phyloP scores from a whole-genome alignment of 2,888 invertebrate genomes.

The Lepidocyrtinus sp. region DNA sequence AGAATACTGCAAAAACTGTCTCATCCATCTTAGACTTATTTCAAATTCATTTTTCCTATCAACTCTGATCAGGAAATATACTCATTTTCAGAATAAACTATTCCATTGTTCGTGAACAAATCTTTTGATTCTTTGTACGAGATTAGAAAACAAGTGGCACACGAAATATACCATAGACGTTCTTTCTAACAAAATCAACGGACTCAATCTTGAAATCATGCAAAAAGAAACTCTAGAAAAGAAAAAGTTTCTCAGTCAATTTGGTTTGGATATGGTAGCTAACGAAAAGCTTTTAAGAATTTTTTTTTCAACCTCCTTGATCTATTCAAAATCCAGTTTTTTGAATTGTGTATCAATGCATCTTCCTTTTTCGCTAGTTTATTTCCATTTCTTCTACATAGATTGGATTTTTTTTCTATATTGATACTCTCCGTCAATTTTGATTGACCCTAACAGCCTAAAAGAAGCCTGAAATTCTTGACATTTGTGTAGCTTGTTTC shows the following conservation, averaged over 20 bases:
- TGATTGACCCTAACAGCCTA: background rate
- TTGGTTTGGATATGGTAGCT: too few species aligned
- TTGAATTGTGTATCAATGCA: background rate
- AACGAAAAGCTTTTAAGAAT: background rate
- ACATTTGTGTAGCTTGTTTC: background rate
- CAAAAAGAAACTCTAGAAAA: too few species aligned
- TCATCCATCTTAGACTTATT: background rate
- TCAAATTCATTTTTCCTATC: background rate
- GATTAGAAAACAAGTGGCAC: background rate
- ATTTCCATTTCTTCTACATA: background rate
- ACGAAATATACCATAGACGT: background rate
- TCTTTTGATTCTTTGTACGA: background rate
- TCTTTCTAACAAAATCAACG: background rate
- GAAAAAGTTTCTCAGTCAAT: background rate
- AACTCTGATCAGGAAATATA: background rate
- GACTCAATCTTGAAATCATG: background rate
- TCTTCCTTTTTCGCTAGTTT: background rate
- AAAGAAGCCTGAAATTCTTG: background rate
- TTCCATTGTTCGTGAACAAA: background rate
- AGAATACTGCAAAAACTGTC: background rate
- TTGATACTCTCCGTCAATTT: background rate
- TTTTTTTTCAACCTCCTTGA: background rate
- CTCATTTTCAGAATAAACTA: background rate
- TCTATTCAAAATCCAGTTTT: background rate
- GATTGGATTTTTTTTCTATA: background rate